Percentiles rank a stretch among this genome's conserved stretches.
These are phyloP conservation scores for Nomada lathburiana DNA, from an alignment of 2,888 invertebrate genomes.

Conservation along the genomic window DNA sequence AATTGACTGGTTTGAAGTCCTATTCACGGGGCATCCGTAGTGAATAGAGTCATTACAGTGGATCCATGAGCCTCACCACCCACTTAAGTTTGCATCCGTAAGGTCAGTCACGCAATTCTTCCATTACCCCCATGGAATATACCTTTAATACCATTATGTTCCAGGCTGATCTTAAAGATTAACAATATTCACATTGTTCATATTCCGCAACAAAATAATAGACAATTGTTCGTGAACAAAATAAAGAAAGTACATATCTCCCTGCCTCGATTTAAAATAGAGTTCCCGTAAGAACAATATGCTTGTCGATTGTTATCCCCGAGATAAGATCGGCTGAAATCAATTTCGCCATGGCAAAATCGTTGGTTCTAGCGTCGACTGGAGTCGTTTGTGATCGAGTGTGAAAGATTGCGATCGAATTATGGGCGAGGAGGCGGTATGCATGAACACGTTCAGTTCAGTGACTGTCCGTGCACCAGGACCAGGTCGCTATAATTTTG, in stretches of 20 bases:
- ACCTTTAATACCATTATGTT: background rate
- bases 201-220: no score
- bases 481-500: constrained; percentile 69
- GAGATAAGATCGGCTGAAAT: constrained; percentile 43
- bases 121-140: constrained; percentile 12
- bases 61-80: constrained; percentile 20
- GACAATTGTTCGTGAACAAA: no score
- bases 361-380: constrained; percentile 59
- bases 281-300: background rate
- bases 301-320: background rate
- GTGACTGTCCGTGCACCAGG: constrained; percentile 49
- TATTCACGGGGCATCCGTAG: constrained; percentile 13
- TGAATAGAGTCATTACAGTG: constrained; percentile 31
- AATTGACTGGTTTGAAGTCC: constrained; percentile 24
- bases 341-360: constrained; percentile 57
- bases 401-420: constrained; percentile 70
- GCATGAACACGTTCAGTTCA: constrained; percentile 42
- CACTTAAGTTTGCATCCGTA: constrained; percentile 21
- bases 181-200: background rate
- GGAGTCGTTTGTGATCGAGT: constrained; percentile 66
- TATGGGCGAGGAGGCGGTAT: constrained; percentile 55
- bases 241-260: no score
- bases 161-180: background rate
- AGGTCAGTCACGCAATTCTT: constrained; percentile 22
- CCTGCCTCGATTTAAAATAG: background rate